Evolutionary conservation across 2,797 vertebrate species (phyloP), one percentile per base, ranked within the genome.

Genomic region (Acipenser transmontanus): DNA sequence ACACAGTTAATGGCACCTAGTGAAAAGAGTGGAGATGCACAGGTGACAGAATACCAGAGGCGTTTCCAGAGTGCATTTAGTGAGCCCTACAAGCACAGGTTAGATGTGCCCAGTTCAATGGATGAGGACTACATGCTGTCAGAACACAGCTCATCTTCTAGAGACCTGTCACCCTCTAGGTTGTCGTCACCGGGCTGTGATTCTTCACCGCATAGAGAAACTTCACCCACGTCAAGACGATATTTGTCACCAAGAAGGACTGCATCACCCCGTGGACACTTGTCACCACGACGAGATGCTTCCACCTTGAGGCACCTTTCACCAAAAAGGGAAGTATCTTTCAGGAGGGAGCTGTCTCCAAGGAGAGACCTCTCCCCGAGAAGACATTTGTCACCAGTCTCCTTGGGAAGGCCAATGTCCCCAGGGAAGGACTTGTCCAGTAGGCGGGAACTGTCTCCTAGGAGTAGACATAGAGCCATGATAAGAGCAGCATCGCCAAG

Each of bases 161-260:
- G 91, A 64, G 87, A 94, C 66, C 91, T 94, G 69, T 97, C 93
- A 71, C 91, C 95, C 49, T 95, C 94, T 47, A 94, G 91, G 64
- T 86, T 94, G 64, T 96, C 94, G 0, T 98, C 95, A 0, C 94
- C 95, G 0, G 84, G 93, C 59, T 91, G 91, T 0, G 94, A 98
- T 79, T 92, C 85, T 73, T 93, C 94, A 12, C 91, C 94, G 73
- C 74, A 93, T 76, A 80, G 92, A 89, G 84, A 96, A 79, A 84
- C 87, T 72, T 98, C 95, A 65, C 93, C 95, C 0, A 83, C 81
- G 0, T 87, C 79, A 72, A 93, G 94, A 81, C 93, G 94, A 66
- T 97, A 96, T 84, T 90, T 97, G 7, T 98, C 94, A 71, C 94
- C 93, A 62, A 86, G 92, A 54, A 89, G 92, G 72, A 97, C 97